Percentiles rank a stretch among this genome's conserved stretches.
Conservation (phyloP, 1,140 invertebrate species). For the Alviniconcha marisindica region DNA sequence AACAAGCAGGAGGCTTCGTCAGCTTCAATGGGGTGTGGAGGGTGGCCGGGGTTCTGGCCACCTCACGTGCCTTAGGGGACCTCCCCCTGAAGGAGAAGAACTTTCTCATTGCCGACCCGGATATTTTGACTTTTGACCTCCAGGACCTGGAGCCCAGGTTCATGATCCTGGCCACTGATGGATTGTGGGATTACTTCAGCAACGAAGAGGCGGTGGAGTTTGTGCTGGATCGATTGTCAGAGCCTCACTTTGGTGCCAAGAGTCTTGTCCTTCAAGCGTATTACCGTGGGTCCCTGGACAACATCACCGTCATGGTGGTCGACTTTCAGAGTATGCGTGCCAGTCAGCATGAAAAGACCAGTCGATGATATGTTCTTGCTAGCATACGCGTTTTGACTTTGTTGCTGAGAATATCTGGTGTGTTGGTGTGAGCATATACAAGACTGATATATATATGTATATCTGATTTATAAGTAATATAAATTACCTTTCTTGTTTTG, state of each 20-base stretch:
- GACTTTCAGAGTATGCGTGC: slow-evolving; percentile 80
- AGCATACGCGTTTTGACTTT: too few relatives aligned
- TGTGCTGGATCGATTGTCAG: slow-evolving; percentile 80
- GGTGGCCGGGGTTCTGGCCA: slow-evolving; percentile 96
- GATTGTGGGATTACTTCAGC: slow-evolving; percentile 95
- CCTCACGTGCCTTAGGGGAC: slow-evolving; percentile 95
- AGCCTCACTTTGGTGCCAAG: slow-evolving; percentile 92
- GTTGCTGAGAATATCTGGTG: too few relatives aligned
- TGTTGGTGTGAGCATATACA: too few relatives aligned
- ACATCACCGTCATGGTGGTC: slow-evolving; percentile 95
- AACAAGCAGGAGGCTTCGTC: slow-evolving; percentile 81
- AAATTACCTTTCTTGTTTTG: too few relatives aligned
- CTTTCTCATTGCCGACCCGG: slow-evolving; percentile 95
- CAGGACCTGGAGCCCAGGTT: slow-evolving; percentile 86
- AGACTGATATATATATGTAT: too few relatives aligned
- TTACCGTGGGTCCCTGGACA: slow-evolving; percentile 93
- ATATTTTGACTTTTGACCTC: slow-evolving; percentile 94
- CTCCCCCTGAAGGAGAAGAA: slow-evolving; percentile 96
- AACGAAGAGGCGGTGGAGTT: slow-evolving; percentile 95
- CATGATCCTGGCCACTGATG: slow-evolving; percentile 94
- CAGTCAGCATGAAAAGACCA: slow-evolving; percentile 70
- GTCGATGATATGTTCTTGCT: too few relatives aligned
- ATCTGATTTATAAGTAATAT: too few relatives aligned
- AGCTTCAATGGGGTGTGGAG: slow-evolving; percentile 97
- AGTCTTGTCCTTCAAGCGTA: slow-evolving; percentile 93